A percentile compares a stretch with the other conserved stretches of the same genome.
These are phyloP conservation scores for Saccopteryx bilineata DNA, from an alignment of 2,113 vertebrate species.

Conservation along the genomic window DNA sequence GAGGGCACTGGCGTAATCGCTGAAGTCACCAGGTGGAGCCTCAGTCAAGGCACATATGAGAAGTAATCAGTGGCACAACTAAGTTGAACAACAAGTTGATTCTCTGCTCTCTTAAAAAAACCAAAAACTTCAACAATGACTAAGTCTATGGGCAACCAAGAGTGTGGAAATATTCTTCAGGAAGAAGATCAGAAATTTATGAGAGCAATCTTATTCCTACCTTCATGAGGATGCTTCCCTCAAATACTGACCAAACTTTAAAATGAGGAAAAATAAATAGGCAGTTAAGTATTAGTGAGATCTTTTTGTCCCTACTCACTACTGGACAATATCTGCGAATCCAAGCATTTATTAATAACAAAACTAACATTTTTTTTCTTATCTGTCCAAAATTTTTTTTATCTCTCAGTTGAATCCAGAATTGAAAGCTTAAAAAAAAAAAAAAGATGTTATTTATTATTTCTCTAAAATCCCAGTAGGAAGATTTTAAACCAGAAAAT, in stretches of 20 bases:
- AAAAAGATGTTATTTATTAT: neutral
- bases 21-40: too few species aligned
- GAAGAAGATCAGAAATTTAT: neutral
- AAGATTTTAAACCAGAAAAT: neutral
- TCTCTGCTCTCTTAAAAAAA: too few species aligned
- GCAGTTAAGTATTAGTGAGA: neutral
- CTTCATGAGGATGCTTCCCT: neutral
- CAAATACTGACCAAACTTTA: neutral
- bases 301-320: neutral
- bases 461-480: neutral
- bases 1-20: too few species aligned
- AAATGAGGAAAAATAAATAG: neutral
- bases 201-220: neutral
- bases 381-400: neutral
- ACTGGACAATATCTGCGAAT: neutral
- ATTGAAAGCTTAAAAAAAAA: neutral
- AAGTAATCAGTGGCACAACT: too few species aligned
- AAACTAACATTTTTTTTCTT: neutral
- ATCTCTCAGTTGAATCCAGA: neutral
- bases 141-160: neutral
- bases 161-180: neutral
- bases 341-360: neutral
- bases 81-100: too few species aligned
- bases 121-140: neutral
- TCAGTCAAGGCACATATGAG: too few species aligned